Evolutionary conservation across 2,888 invertebrate species (phyloP), one percentile per base, ranked within the genome.

Genomic region (Dorcus parallelipipedus): DNA sequence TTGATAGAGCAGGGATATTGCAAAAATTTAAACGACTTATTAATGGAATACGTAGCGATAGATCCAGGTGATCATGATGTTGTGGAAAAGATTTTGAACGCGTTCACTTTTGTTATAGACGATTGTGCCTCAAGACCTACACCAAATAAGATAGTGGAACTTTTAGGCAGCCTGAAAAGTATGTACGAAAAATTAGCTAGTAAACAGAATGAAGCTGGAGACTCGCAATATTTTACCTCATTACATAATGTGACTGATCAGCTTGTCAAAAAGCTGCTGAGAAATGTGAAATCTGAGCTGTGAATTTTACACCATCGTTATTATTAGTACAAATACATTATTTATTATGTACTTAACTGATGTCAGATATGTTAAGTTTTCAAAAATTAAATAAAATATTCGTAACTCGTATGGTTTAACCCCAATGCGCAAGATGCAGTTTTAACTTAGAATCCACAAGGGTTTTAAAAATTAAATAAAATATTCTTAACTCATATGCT

Each of bases 41-140:
- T 81, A 62, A 64, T 69, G 10, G 73, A 71, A 49, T 69, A 74
- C 39, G 64, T 76, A 41, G 61, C 69, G 42, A 68, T 69, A 40
- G 73, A 76, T 64, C 65, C 69, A 39, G 73, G 73, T 42, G 78
- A 80, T 68, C 77, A 77, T 45, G 81, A 81, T 66, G 71, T 77
- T 39, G 67, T 81, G 26, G 78, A 80, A 61, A 76, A 74, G 63
- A 71, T 73, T 68, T 64, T 77, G 40, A 61, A 65, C 10, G 69
- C 73, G 2, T 55, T 65, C n/a, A 49, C 48, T 50, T 58, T 58
- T 3, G 56, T 59, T 43, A 38, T 54, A 39, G 54, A 61, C 52
- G 59, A 55, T 20, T 65, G 65, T 42, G 40, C 52, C 4, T 5
- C 48, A 3, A 33, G 7, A 33, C 26, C 26, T 6, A 33, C 26